Evolutionary conservation across 2,113 vertebrate species (phyloP).

Genomic region (Tupaia chinensis): DNA sequence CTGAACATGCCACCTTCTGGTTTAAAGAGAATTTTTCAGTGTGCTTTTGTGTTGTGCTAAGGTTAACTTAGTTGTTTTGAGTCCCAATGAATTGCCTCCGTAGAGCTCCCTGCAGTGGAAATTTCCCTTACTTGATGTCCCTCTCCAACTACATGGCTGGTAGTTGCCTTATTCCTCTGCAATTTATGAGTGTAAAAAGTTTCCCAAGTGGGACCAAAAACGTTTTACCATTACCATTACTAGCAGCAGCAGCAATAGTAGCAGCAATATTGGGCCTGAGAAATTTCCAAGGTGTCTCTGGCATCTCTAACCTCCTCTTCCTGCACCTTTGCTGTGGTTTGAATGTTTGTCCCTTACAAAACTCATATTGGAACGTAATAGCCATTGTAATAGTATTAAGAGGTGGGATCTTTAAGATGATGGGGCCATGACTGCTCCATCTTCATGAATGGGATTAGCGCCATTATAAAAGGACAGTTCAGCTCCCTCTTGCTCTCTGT

Average conservation of each 20-base stretch:
- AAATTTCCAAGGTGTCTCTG: not conserved
- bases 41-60: conserved; percentile 12
- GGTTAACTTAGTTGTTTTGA: conserved; percentile 12
- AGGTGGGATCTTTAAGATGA: not conserved
- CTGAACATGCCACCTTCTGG: not conserved
- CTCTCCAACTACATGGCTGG: not conserved
- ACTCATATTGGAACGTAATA: not conserved
- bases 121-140: not conserved
- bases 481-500: not conserved
- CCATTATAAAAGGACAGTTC: not conserved
- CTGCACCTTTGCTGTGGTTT: not conserved
- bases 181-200: not conserved
- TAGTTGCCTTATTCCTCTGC: not conserved
- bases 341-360: not conserved
- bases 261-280: not conserved
- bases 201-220: not conserved
- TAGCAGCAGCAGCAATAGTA: not conserved
- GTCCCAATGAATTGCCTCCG: not conserved
- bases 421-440: not conserved
- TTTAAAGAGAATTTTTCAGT: not conserved
- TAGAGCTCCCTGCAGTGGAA: not conserved
- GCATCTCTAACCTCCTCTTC: too few relatives aligned
- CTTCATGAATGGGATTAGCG: not conserved
- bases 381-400: not conserved
- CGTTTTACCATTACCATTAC: not conserved